Evolutionary conservation across 1,140 invertebrate genomes (phyloP).

Genomic region (Geopemphigus sp.): DNA sequence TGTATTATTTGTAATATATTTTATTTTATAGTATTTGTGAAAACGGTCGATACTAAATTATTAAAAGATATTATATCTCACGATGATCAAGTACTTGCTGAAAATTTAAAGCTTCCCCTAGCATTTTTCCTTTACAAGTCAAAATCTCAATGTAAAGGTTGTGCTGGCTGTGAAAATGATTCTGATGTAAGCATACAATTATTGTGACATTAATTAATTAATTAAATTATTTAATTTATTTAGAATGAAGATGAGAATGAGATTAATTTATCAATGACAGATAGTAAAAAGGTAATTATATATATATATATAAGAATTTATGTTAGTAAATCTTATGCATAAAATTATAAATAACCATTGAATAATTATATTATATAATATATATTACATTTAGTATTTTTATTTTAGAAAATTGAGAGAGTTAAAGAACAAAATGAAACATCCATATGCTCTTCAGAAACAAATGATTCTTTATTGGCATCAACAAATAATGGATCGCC

Average conservation of each 20-base stretch:
- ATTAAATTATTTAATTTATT: background rate
- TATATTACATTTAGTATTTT: background rate
- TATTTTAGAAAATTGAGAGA: conserved; percentile 29
- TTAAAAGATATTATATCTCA: conserved; percentile 26
- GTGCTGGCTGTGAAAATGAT: conserved; percentile 41
- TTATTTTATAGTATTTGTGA: conserved; percentile 22
- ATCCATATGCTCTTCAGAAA: background rate
- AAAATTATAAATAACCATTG: too few relatives aligned
- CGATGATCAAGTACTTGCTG: conserved; percentile 34
- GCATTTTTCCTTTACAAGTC: conserved; percentile 37
- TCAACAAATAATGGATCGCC: background rate
- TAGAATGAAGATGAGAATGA: background rate
- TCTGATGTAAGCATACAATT: conserved; percentile 22
- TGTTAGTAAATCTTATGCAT: too few relatives aligned
- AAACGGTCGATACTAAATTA: background rate
- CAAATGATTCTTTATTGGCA: background rate
- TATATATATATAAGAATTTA: too few relatives aligned
- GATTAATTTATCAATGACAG: background rate
- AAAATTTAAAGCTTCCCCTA: conserved; percentile 34
- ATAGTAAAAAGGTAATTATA: conserved; percentile 22
- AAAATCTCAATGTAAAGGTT: conserved; percentile 42
- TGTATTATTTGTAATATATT: background rate
- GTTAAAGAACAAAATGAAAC: conserved; percentile 7
- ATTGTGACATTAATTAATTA: background rate
- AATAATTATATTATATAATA: too few relatives aligned